These are phyloP conservation scores for Semicossyphus pulcher DNA, from an alignment of 2,113 vertebrate species.

Conservation along the genomic window DNA sequence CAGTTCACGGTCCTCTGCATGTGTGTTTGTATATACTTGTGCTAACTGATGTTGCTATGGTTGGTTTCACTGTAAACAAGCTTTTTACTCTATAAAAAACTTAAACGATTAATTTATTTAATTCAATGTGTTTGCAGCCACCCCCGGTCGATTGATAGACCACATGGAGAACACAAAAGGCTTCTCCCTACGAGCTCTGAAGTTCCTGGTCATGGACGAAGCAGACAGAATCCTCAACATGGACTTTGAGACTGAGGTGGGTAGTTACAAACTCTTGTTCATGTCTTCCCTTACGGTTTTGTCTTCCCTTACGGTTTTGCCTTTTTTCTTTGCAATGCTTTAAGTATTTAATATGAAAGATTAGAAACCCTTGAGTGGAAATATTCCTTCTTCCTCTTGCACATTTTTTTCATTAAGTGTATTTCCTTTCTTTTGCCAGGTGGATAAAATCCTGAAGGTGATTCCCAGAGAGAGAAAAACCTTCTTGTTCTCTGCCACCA, in stretches of 20 bases:
- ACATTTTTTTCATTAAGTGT: no score
- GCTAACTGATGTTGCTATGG: no score
- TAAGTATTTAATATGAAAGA: no score
- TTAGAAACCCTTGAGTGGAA: background rate
- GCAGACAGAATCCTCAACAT: conserved; percentile 98
- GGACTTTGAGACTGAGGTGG: conserved; percentile 98
- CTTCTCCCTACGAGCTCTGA: conserved; percentile 92
- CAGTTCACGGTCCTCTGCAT: background rate
- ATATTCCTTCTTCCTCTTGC: no score
- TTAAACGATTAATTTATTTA: no score
- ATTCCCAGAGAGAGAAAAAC: conserved; percentile 96
- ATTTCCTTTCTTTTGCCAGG: conserved; percentile 81
- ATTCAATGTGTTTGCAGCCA: conserved; percentile 87
- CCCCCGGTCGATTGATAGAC: conserved; percentile 94
- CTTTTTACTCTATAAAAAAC: no score
- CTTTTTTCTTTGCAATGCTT: no score
- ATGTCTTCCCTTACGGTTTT: background rate
- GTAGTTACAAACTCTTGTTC: background rate
- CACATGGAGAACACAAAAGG: conserved; percentile 98
- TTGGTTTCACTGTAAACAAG: no score
- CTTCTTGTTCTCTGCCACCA: conserved; percentile 96
- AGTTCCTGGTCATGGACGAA: conserved; percentile 97
- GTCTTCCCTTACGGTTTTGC: no score
- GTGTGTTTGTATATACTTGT: background rate
- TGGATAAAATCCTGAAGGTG: conserved; percentile 97